phyloP scores from a whole-genome alignment of 2,113 vertebrate species.

The Phyllostomus hastatus region DNA sequence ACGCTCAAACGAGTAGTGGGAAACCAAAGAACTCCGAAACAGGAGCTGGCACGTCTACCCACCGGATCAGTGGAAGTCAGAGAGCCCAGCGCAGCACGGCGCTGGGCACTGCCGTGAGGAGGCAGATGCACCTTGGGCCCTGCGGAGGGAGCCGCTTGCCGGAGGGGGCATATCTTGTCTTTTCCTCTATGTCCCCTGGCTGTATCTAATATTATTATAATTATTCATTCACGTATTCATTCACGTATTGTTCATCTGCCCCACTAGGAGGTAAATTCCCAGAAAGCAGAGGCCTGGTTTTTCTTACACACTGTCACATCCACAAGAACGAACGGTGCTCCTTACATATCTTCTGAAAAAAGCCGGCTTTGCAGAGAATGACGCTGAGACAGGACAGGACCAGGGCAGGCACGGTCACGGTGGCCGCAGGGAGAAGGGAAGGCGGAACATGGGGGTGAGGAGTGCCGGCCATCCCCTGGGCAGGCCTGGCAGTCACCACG shows the following conservation, averaged over 20 bases:
- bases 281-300: background rate
- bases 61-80: background rate
- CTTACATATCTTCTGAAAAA: background rate
- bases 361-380: background rate
- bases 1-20: background rate
- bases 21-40: background rate
- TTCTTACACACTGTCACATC: background rate
- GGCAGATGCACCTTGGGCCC: rapidly evolving
- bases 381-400: background rate
- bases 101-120: no score
- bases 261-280: background rate
- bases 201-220: background rate
- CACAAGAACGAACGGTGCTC: background rate
- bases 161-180: background rate
- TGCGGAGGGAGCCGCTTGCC: background rate
- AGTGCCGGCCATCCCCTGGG: background rate
- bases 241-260: background rate
- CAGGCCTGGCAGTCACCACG: rapidly evolving
- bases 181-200: background rate
- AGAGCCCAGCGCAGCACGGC: background rate
- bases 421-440: background rate
- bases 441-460: background rate
- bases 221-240: background rate
- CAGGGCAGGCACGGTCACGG: no score
- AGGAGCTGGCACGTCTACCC: background rate